Base-by-base conservation (phyloP, 2,888 invertebrate species). In the Polydrusus pterygomalis region DNA sequence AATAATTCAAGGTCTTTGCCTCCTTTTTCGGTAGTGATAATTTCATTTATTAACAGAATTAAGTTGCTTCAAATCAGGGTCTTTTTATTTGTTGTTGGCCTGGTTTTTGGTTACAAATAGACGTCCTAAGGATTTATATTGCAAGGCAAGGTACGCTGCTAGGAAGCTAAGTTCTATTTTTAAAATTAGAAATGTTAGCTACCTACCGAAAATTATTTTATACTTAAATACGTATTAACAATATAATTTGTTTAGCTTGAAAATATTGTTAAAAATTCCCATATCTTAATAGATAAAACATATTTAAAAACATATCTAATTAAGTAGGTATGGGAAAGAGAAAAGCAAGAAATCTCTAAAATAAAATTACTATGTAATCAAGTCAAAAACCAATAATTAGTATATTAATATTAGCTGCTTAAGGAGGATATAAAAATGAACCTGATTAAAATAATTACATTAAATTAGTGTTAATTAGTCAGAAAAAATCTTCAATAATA, bases 301-400 rank as follows among this genome's bases (percentile, higher is more conserved):
- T 43, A 43, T 43, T 47, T 47, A 17, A 47, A 47, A 45, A n/a
- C 6, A 45, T 45, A n/a, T n/a, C n/a, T n/a, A n/a, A n/a, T n/a
- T n/a, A n/a, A 45, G 1, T 45, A 11, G 20, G n/a, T 60, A 34
- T 25, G 68, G 11, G 51, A 51, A 54, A 54, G 54, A 54, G 34
- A 34, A 34, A 34, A 54, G 13, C 10, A 25, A 54, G 54, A 54
- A 54, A 25, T 54, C 54, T 54, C 34, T 34, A 34, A 51, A 18
- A 13, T 10, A 54, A 54, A 54, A 54, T 20, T 54, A n/a, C 25
- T 25, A 10, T 34, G 9, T 54, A 54, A 54, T 54, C 25, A 54
- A 54, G 25, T 25, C 13, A 13, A 54, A 54, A 54, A 20, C 13
- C 11, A 20, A 51, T 20, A 34, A 34, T 34, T 34, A n/a, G n/a